These are phyloP conservation scores for Pogonophryne albipinna DNA, from an alignment of 2,797 vertebrate species.

Conservation along the genomic window DNA sequence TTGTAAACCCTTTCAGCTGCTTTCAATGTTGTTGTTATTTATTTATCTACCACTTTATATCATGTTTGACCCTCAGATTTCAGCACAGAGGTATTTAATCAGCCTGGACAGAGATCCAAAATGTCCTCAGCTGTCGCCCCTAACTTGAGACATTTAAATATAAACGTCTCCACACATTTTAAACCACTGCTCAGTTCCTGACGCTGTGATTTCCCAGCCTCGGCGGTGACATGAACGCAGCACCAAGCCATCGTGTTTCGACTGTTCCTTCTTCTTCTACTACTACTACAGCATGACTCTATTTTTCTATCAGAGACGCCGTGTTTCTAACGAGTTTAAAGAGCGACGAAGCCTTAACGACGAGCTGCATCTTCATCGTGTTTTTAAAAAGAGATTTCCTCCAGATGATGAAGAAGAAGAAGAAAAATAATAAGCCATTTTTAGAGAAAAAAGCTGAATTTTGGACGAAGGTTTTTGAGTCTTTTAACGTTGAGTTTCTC, in stretches of 20 bases:
- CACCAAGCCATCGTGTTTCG: constrained; percentile 65
- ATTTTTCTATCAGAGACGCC: constrained; percentile 72
- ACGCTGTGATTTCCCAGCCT: constrained; percentile 45
- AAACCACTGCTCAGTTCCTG: constrained; percentile 7
- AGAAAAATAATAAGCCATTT: constrained; percentile 75
- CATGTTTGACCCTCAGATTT: background rate
- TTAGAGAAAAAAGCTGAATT: constrained; percentile 14
- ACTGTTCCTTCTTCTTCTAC: constrained; percentile 69
- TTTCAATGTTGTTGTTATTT: no score
- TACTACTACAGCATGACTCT: constrained; percentile 67
- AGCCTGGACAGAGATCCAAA: background rate
- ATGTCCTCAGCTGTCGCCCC: background rate
- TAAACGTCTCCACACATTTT: background rate
- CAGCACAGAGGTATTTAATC: background rate
- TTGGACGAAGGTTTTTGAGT: constrained; percentile 9
- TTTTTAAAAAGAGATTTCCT: constrained; percentile 6
- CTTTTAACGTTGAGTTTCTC: constrained; percentile 16
- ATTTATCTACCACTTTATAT: background rate
- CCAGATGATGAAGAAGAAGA: background rate
- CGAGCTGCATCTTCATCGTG: constrained; percentile 10
- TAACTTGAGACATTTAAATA: background rate
- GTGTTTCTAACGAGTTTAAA: constrained; percentile 4
- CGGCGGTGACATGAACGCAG: constrained; percentile 49
- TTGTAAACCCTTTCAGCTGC: no score
- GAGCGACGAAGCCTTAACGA: constrained; percentile 65